Percentiles rank a stretch among this genome's conserved stretches.
phyloP scores from a whole-genome alignment of 92 coral and sea anemone genomes.

The Nematostella vectensis region DNA sequence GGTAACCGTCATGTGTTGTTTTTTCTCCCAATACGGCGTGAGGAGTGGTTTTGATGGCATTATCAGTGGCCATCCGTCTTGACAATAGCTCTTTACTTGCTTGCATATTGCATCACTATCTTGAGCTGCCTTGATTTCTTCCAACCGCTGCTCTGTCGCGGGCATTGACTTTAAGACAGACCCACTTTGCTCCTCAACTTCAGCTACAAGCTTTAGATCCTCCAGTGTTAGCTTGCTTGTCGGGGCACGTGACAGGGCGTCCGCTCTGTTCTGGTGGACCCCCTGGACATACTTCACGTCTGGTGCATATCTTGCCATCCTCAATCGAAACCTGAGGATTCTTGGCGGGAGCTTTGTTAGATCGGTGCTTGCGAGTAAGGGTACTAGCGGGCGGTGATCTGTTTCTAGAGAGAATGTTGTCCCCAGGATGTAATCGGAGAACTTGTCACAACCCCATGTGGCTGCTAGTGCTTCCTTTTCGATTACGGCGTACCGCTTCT shows the following conservation, averaged over 20 bases:
- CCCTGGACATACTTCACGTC: no score
- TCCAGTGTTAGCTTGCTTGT: background rate
- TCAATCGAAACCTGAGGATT: slow-evolving; percentile 32
- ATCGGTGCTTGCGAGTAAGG: slow-evolving; percentile 19
- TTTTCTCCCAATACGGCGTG: slow-evolving; percentile 27
- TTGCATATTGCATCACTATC: slow-evolving; percentile 19
- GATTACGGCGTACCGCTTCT: slow-evolving; percentile 33
- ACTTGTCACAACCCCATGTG: slow-evolving; percentile 37
- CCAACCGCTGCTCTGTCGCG: slow-evolving; percentile 22
- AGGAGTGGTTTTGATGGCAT: slow-evolving; percentile 28
- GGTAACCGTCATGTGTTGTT: slow-evolving; percentile 20
- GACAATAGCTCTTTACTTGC: slow-evolving; percentile 19
- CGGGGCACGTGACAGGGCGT: no score
- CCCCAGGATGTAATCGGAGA: slow-evolving; percentile 20
- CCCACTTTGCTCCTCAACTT: slow-evolving; percentile 4
- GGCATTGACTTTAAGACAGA: slow-evolving; percentile 9
- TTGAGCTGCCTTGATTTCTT: slow-evolving; percentile 27
- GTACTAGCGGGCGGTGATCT: no score
- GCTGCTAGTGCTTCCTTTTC: slow-evolving; percentile 41
- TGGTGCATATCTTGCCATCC: no score
- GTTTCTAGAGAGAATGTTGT: slow-evolving; percentile 8
- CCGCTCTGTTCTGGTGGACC: no score
- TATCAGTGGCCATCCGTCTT: slow-evolving; percentile 34
- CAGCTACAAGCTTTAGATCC: slow-evolving; percentile 12
- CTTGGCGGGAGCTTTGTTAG: slow-evolving; percentile 41